Evolutionary conservation across 1,140 invertebrate genomes (phyloP), one percentile per base, ranked within the genome.

Genomic region (Drosophila melanica): DNA sequence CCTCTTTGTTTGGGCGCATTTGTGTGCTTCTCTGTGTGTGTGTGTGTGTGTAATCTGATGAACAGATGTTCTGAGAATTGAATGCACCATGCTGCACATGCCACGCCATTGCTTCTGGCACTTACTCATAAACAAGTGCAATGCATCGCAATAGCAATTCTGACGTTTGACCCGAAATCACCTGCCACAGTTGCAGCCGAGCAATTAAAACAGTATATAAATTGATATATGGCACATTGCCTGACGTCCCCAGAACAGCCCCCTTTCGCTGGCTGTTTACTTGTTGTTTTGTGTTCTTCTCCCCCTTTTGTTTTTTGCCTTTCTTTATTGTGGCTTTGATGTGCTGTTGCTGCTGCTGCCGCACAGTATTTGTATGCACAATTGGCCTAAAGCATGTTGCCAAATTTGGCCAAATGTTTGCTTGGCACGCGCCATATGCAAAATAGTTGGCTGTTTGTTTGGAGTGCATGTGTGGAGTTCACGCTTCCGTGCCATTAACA

Each of bases 401-500:
- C 81, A 86, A 86, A 86, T 87, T 87, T 86, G 82, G 81, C 75
- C 71, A 76, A 86, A 73, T 66, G 75, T 39, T 76, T 70, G 78
- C 37, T 44, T 74, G 84, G 82, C 84, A 87, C 82, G 82, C 84
- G 82, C 82, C 84, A 79, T 77, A 87, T 87, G 82, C 82, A 55
- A 82, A 82, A 71, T 57, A 84, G 59, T 77, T 78, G 47, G 55
- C 48, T 50, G 27, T 18, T 58, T 44, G 35, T 35, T 41, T 33
- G 11, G 23, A 9, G 18, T 18, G 45, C 39, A 33, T 47, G 57
- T 60, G 65, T 30, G 66, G 73, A 72, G 73, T 79, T 78, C 53
- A 60, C 62, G 82, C 84, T 87, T 87, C 82, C 82, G 84, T 89
- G 82, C 84, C 76, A 85, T 75, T 86, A 77, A 85, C 81, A 85